Conservation (phyloP, 2,888 invertebrate genomes). For the Lasioglossum marginatum region DNA sequence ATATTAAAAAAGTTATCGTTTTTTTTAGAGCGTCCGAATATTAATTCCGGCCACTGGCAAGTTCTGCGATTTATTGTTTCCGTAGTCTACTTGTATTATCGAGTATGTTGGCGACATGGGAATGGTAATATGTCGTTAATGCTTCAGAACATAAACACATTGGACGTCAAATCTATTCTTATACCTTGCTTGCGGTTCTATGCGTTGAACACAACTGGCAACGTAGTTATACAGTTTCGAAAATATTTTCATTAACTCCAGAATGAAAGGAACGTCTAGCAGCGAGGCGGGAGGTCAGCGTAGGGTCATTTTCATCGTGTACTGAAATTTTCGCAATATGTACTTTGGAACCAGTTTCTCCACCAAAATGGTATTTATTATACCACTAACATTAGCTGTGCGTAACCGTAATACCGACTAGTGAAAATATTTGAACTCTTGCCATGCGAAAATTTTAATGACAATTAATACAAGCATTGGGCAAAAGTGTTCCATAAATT, state of each 20-base stretch:
- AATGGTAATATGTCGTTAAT: neutral
- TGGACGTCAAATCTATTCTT: neutral
- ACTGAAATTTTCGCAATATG: slow-evolving; percentile 1
- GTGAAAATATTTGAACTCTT: neutral
- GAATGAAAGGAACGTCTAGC: neutral
- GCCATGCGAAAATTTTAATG: neutral
- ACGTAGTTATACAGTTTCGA: neutral
- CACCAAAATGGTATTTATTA: neutral
- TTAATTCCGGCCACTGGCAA: too few species aligned
- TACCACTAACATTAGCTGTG: neutral
- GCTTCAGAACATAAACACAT: neutral
- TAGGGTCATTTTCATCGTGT: neutral
- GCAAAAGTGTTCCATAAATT: neutral
- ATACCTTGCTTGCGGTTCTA: neutral
- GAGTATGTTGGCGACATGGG: neutral
- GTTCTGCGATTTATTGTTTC: neutral
- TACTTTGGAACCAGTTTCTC: neutral
- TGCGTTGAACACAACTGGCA: neutral
- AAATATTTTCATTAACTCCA: slow-evolving; percentile 6
- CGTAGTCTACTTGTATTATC: neutral
- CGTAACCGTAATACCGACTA: neutral
- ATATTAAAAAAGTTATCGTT: too few species aligned
- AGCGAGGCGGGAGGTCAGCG: neutral
- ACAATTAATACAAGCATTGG: neutral
- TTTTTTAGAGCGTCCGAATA: too few species aligned